phyloP scores from a whole-genome alignment of 2,113 vertebrate species.

The Hyperoodon ampullatus region DNA sequence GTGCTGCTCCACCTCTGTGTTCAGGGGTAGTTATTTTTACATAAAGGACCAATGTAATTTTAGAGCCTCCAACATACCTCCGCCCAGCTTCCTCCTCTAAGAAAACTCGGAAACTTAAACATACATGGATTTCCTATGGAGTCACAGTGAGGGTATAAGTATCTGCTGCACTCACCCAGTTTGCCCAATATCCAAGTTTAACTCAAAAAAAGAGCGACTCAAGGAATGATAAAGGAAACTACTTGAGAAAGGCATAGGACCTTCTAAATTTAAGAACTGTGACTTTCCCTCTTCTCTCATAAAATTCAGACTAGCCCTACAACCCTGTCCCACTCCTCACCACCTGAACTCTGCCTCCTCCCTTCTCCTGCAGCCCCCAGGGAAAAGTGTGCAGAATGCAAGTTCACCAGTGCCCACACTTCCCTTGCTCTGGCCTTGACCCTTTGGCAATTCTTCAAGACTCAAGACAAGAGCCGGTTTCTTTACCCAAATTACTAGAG shows the following conservation, averaged over 20 bases:
- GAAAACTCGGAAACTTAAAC: background rate
- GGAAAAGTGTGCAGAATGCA: background rate
- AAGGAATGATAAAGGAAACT: background rate
- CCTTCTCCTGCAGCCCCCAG: background rate
- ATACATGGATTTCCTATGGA: background rate
- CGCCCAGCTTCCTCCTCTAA: background rate
- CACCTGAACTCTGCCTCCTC: background rate
- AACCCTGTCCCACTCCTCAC: background rate
- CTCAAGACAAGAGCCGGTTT: slow-evolving; percentile 59
- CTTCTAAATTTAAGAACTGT: background rate
- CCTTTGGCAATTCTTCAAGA: slow-evolving; percentile 48
- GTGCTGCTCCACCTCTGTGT: background rate
- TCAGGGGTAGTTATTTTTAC: background rate
- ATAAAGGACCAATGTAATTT: background rate
- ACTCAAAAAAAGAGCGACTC: background rate
- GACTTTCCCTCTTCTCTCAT: background rate
- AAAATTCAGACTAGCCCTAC: background rate
- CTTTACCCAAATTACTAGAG: slow-evolving; percentile 66
- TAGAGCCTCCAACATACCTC: background rate
- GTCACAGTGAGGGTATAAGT: background rate
- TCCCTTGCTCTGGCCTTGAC: slow-evolving; percentile 48
- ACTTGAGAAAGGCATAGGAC: background rate
- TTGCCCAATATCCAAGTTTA: background rate
- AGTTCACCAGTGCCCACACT: background rate
- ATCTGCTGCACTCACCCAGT: background rate